A percentile compares a stretch with the other conserved stretches of the same genome.
phyloP scores from a whole-genome alignment of 2,888 invertebrate genomes.

The Apoderus coryli region DNA sequence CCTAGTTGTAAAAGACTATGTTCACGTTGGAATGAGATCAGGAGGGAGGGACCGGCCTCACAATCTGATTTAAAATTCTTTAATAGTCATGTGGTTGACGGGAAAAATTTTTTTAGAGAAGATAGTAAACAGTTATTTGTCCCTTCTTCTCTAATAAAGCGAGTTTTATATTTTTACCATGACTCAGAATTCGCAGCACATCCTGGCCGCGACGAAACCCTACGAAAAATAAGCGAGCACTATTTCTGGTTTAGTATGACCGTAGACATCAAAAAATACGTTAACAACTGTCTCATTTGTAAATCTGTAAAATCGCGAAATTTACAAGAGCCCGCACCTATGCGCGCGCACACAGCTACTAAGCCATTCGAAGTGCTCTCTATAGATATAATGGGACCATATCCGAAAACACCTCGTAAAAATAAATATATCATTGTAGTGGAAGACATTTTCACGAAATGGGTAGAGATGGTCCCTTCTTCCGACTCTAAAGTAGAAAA shows the following conservation, averaged over 20 bases:
- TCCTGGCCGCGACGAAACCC: conserved; percentile 8
- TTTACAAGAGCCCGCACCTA: conserved; percentile 6
- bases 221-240: conserved; percentile 1
- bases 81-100: no score
- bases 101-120: no score
- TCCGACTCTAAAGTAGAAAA: no score
- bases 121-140: no score
- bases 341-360: background rate
- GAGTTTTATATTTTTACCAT: conserved; percentile 6
- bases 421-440: no score
- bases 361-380: conserved; percentile 5
- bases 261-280: conserved; percentile 1
- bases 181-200: conserved; percentile 1
- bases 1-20: no score
- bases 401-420: background rate
- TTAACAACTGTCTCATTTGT: conserved; percentile 6
- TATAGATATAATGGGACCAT: conserved; percentile 7
- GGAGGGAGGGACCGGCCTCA: no score
- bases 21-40: background rate
- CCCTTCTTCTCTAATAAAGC: background rate
- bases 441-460: no score
- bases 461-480: no score
- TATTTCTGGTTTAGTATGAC: conserved; percentile 1
- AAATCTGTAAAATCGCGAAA: conserved; percentile 3
- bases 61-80: background rate